Evolutionary conservation across 2,113 vertebrate species (phyloP), one percentile per base, ranked within the genome.

Genomic region (Leiothrix lutea): DNA sequence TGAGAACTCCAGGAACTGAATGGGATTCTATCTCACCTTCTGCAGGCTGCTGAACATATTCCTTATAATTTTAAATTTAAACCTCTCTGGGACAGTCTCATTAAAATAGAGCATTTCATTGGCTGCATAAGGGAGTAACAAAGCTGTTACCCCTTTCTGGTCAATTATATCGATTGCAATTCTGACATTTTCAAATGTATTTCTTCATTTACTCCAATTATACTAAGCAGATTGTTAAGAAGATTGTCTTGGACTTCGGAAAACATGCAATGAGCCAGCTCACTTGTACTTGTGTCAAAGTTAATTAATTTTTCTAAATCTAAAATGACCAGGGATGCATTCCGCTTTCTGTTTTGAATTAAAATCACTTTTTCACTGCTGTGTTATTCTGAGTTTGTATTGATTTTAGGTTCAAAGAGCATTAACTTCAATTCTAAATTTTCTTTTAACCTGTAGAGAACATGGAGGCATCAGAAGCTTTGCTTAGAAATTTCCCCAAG

Each of bases 291-390:
- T 48, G 78, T 97, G 93, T 90, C 94, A 92, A 92, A 91, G 61
- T 93, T 92, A 96, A 95, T 96, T 96, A 94, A 85, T 95, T 95
- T 97, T 95, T 88, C 81, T 80, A 62, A 92, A 86, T 53, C 74
- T 70, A 96, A 94, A 95, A 92, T 91, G 92, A 87, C 58, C 83
- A 75, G 65, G 58, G 90, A 70, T 91, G 80, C 69, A 88, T 92
- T 92, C 48, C 89, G n/a, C 40, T 80, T 87, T 94, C 93, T 86
- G 56, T 69, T 97, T 94, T 92, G 54, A 94, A 96, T 97, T 96
- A 93, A 95, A 95, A 95, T 93, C 54, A 51, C 86, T 96, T 96
- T 90, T 90, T 79, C 90, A 71, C 71, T 66, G 29, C 36, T 40
- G 33, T 88, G n/a, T 84, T 94, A 42, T 94, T 94, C 69, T 56